Percentiles rank a stretch among this genome's conserved stretches.
These are phyloP conservation scores for Biston betularia DNA, from an alignment of 2,888 invertebrate species.

Conservation along the genomic window DNA sequence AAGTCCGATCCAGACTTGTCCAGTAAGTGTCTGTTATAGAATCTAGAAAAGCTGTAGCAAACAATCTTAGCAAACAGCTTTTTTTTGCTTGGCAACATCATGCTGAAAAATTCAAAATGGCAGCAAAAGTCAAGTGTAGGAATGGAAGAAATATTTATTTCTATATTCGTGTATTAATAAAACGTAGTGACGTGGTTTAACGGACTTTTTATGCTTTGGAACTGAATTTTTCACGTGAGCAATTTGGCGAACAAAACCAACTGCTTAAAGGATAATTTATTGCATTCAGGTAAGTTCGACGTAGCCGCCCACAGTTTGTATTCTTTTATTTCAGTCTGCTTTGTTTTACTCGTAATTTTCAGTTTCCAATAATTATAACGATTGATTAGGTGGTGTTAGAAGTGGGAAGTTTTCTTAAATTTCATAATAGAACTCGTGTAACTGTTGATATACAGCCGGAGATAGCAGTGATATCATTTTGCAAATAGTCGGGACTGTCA, in stretches of 20 bases:
- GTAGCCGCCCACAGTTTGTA: slow-evolving; percentile 72
- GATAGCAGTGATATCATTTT: slow-evolving; percentile 52
- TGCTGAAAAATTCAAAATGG: slow-evolving; percentile 72
- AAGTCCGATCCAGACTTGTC: neutral
- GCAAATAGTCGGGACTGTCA: slow-evolving; percentile 54
- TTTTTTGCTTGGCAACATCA: slow-evolving; percentile 51
- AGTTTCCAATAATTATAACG: slow-evolving; percentile 44
- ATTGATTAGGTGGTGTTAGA: slow-evolving; percentile 35
- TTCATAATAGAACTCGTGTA: slow-evolving; percentile 17
- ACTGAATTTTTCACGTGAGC: slow-evolving; percentile 38
- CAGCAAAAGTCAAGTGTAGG: slow-evolving; percentile 58
- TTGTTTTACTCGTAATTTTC: slow-evolving; percentile 63
- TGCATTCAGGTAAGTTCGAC: slow-evolving; percentile 68
- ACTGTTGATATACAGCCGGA: slow-evolving; percentile 38
- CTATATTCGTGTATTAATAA: slow-evolving; percentile 63
- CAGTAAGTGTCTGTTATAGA: neutral
- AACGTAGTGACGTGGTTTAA: slow-evolving; percentile 78
- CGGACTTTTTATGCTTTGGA: slow-evolving; percentile 63
- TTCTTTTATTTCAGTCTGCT: slow-evolving; percentile 66
- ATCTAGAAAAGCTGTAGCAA: no score
- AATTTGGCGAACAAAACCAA: slow-evolving; percentile 9
- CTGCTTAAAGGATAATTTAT: slow-evolving; percentile 22
- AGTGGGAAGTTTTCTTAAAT: slow-evolving; percentile 14
- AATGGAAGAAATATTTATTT: slow-evolving; percentile 56
- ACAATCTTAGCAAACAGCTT: neutral